These are phyloP conservation scores for Whitmania pigra DNA, from an alignment of 1,140 invertebrate genomes.

Conservation along the genomic window DNA sequence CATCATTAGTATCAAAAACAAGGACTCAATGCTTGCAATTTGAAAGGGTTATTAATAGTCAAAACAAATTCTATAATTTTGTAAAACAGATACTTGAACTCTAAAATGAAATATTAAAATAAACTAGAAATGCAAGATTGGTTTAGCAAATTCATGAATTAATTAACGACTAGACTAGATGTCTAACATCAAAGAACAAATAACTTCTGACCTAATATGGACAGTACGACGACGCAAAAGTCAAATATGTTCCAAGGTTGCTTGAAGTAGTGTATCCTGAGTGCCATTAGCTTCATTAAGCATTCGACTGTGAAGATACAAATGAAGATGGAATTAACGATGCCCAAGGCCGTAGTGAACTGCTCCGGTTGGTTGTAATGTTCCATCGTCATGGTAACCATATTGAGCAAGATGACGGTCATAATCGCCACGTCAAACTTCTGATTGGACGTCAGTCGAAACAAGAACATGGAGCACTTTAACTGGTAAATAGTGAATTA, in stretches of 20 bases:
- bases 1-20: background rate
- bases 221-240: conserved; percentile 95
- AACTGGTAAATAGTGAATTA: conserved; percentile 51
- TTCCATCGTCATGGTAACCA: conserved; percentile 95
- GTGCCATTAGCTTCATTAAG: conserved; percentile 88
- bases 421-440: conserved; percentile 99
- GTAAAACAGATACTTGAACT: no score
- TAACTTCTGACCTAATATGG: conserved; percentile 52
- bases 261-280: conserved; percentile 94
- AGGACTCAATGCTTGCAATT: background rate
- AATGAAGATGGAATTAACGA: conserved; percentile 92
- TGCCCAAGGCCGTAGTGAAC: conserved; percentile 66
- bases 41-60: background rate
- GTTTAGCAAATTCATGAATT: background rate
- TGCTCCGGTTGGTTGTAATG: conserved; percentile 75
- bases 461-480: conserved; percentile 83
- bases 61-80: no score
- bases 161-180: conserved; percentile 31
- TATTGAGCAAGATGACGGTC: conserved; percentile 95
- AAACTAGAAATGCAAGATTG: background rate
- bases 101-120: background rate
- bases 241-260: conserved; percentile 99
- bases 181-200: conserved; percentile 59
- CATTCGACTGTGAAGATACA: conserved; percentile 94
- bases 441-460: conserved; percentile 91